Base-by-base conservation (phyloP, 2,888 invertebrate species). In the Cyclophora albipunctata region DNA sequence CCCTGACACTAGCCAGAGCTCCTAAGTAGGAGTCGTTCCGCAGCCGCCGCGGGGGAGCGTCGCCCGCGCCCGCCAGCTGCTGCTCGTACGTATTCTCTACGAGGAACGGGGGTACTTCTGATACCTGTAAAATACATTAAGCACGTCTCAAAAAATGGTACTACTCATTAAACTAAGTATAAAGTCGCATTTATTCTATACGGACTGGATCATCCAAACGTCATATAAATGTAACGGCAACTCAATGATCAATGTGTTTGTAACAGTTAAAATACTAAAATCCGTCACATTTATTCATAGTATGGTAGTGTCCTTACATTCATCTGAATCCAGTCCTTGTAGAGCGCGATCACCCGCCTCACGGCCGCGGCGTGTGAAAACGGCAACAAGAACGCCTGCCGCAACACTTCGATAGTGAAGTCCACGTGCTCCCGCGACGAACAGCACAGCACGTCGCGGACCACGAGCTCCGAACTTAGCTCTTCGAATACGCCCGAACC, bases 321-420 rank as follows among this genome's bases (percentile, higher is more conserved):
- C 86, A 94, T 93, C 71, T 96, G 96, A 85, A 98, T 97, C 94
- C 98, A 96, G 80, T 98, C 98, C 77, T 96, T 95, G 77, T 98
- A 98, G 3, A 98, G 94, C 44, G 94, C 93, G 62, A 98, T 96
- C 43, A 97, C 96, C 67, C 95, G 93, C 45, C 96, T 90, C 54
- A 96, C 94, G 3, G 98, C 96, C 56, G 94, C 93, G 7, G 96
- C 95, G 78, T 97, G 96, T 3, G 92, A 91, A 78, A 98, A 97
- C 59, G 96, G 95, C 66, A 98, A 87, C 46, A 98, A 89, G 84
- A 98, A 96, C 40, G 97, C 97, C 84, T 98, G 97, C 35, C 98
- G 92, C 75, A 97, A 95, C 51, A 98, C 92, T 84, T 98, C 98
- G 69, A 98, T 96, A 35, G 98, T 93, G 74, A 98, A 96, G 86